These are phyloP conservation scores for Penaeus vannamei DNA, from an alignment of 1,140 invertebrate genomes.

Conservation along the genomic window DNA sequence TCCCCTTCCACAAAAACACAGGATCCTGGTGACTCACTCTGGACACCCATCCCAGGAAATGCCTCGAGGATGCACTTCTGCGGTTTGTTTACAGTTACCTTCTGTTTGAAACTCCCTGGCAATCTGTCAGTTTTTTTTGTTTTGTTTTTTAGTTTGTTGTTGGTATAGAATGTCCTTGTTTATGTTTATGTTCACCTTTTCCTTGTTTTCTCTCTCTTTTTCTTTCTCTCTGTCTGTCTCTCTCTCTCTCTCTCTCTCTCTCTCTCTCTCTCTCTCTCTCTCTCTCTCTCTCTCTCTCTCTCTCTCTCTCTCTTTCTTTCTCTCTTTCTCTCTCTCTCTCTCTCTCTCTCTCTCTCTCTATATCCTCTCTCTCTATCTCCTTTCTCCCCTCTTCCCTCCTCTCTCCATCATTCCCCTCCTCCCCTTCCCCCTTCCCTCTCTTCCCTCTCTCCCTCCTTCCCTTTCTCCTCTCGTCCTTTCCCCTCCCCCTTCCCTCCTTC, in stretches of 20 bases:
- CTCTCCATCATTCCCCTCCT: not conserved
- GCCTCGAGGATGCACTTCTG: too few species aligned
- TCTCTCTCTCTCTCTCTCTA: not conserved
- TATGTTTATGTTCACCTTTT: not conserved
- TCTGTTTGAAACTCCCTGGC: too few species aligned
- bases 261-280: slow-evolving; percentile 28
- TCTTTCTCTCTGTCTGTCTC: slow-evolving; percentile 13
- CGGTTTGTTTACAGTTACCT: too few species aligned
- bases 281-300: not conserved
- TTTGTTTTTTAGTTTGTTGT: not conserved
- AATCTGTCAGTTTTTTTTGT: too few species aligned
- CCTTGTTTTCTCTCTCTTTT: not conserved
- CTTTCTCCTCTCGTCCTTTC: not conserved
- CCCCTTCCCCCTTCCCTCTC: not conserved
- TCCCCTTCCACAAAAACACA: too few species aligned
- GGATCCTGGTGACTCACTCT: too few species aligned
- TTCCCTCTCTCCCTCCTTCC: not conserved
- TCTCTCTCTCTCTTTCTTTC: not conserved
- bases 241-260: slow-evolving; percentile 9
- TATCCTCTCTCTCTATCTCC: not conserved
- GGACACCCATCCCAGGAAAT: too few species aligned
- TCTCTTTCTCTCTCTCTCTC: not conserved
- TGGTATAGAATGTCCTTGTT: not conserved
- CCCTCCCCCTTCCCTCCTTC: too few species aligned
- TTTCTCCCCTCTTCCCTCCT: not conserved